phyloP scores from a whole-genome alignment of 1,140 invertebrate genomes.

The Bombus haemorrhoidalis region DNA sequence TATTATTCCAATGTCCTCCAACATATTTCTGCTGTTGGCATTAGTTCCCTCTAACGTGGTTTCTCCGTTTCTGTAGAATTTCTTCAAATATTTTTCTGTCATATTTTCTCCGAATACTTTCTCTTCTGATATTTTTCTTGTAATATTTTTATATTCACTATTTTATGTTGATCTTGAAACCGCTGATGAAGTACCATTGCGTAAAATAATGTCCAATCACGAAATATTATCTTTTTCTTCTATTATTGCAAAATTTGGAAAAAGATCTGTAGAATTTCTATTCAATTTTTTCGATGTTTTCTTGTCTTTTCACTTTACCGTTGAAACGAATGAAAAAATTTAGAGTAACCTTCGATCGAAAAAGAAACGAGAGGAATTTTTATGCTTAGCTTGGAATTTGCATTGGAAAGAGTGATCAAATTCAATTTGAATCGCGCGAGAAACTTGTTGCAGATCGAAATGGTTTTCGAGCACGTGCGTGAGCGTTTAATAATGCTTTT shows the following conservation, averaged over 20 bases:
- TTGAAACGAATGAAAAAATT: neutral
- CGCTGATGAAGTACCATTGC: neutral
- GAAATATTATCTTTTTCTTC: neutral
- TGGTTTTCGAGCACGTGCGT: no score
- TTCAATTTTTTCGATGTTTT: no score
- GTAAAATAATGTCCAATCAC: neutral
- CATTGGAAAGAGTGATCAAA: neutral
- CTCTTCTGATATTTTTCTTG: neutral
- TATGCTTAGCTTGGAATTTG: neutral
- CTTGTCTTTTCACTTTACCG: no score
- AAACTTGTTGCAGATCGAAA: neutral
- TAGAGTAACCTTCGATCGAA: neutral
- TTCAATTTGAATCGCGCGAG: neutral
- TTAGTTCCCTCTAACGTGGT: neutral
- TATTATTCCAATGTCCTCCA: neutral
- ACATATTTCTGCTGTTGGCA: neutral
- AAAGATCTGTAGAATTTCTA: neutral
- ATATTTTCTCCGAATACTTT: neutral
- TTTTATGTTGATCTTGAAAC: neutral
- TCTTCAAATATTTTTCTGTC: conserved; percentile 1
- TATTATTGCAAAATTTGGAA: neutral
- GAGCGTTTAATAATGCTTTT: neutral
- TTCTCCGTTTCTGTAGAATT: neutral
- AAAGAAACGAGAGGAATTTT: neutral
- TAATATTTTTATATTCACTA: neutral